phyloP scores from a whole-genome alignment of 2,797 vertebrate genomes.

The Carcharodon carcharias region DNA sequence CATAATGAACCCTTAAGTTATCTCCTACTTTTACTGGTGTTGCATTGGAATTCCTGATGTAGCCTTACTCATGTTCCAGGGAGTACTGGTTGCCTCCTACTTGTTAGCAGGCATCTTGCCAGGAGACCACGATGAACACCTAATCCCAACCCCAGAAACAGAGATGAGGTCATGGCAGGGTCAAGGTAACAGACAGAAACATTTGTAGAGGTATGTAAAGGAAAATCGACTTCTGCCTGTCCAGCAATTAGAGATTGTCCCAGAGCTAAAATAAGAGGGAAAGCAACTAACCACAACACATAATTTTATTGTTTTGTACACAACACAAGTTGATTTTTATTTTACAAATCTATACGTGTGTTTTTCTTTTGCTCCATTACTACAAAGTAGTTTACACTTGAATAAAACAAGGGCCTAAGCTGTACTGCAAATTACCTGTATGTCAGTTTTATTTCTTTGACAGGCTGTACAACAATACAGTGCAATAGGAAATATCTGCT shows the following conservation, averaged over 20 bases:
- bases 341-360: neutral
- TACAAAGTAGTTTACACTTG: neutral
- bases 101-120: neutral
- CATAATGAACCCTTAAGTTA: neutral
- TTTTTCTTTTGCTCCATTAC: neutral
- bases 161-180: too few relatives aligned
- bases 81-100: neutral
- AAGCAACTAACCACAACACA: conserved; percentile 4
- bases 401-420: neutral
- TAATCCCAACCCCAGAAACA: neutral
- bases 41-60: neutral
- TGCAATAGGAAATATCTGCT: neutral
- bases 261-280: neutral
- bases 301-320: neutral
- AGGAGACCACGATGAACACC: neutral
- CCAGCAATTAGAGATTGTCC: neutral
- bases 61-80: too few relatives aligned
- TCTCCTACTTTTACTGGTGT: neutral
- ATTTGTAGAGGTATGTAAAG: neutral
- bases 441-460: conserved; percentile 8
- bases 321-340: neutral
- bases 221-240: neutral
- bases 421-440: neutral
- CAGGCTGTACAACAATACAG: neutral
- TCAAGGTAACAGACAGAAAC: neutral